These are phyloP conservation scores for Pachycephus smyrnensis DNA, from an alignment of 2,888 invertebrate genomes.

Conservation along the genomic window DNA sequence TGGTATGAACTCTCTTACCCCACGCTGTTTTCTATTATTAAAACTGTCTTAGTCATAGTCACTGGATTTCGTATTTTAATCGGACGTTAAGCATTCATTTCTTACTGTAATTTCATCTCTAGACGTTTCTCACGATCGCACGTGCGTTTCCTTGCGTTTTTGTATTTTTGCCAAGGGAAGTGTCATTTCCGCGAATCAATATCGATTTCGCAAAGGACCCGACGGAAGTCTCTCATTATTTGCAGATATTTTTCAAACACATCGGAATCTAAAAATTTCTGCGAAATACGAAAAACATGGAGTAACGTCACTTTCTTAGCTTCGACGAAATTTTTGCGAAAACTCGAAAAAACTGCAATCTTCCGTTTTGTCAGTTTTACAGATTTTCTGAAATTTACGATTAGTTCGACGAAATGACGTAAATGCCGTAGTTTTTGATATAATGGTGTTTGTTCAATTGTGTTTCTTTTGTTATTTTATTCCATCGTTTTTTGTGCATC, in stretches of 20 bases:
- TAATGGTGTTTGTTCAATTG: too few species aligned
- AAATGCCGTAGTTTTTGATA: too few species aligned
- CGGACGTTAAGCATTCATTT: background rate
- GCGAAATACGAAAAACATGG: background rate
- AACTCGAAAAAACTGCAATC: background rate
- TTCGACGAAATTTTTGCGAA: background rate
- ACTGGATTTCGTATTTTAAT: background rate
- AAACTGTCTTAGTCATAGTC: background rate
- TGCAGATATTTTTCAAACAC: background rate
- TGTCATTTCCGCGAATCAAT: constrained; percentile 17
- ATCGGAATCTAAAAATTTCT: background rate
- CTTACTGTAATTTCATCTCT: background rate
- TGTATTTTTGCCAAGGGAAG: constrained; percentile 42
- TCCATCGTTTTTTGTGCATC: too few species aligned
- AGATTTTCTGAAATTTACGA: too few species aligned
- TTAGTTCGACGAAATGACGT: too few species aligned
- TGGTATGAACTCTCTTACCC: background rate
- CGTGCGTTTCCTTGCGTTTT: background rate
- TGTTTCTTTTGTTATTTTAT: too few species aligned
- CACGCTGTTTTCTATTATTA: background rate
- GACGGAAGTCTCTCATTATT: background rate
- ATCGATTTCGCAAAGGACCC: background rate
- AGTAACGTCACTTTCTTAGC: background rate
- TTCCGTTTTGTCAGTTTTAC: too few species aligned
- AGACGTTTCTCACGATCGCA: background rate